Evolutionary conservation across 2,888 invertebrate species (phyloP), one percentile per base, ranked within the genome.

Genomic region (Xylota sylvarum): DNA sequence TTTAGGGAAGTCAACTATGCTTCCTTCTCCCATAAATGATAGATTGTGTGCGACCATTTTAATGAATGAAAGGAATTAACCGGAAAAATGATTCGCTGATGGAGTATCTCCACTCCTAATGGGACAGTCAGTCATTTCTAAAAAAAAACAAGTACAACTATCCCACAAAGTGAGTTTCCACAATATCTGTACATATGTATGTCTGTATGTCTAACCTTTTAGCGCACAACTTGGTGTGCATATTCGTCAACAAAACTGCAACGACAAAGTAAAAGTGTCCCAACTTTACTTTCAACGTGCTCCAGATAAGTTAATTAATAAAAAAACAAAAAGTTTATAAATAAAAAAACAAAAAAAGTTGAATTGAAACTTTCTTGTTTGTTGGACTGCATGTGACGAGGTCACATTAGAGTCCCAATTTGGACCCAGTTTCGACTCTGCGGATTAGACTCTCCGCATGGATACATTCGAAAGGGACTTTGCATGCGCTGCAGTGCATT

Each of bases 251-350:
- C 23, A 23, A 23, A 23, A 23, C 23, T 23, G 23, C 23, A 23
- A 65, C 30, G 23, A 50, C 23, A 19, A 69, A 69, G 81, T 74
- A 64, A 81, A 81, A 76, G 74, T 64, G 62, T 48, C 35, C 35
- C 52, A 50, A 70, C 52, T 40, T 52, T 46, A 69, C 67, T 74
- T 55, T 73, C 74, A 60, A 60, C 80, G 69, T 69, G 74, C 52
- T 67, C 60, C 67, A 67, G 60, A 74, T 81, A 46, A 60, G 62
- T 74, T 74, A 69, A 69, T 81, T 69, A 74, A 72, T 10, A 32
- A 32, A 14, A 55, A 50, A 62, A 40, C 52, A 14, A 52, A 30
- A 43, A 30, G 10, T 5, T 7, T n/a, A 46, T 17, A 17, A 46
- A 14, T 17, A 7, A 10, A 37, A 69, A 19, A 17, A 30, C 0